Base-by-base conservation (phyloP, 2,113 vertebrate species). In the Stegostoma tigrinum region DNA sequence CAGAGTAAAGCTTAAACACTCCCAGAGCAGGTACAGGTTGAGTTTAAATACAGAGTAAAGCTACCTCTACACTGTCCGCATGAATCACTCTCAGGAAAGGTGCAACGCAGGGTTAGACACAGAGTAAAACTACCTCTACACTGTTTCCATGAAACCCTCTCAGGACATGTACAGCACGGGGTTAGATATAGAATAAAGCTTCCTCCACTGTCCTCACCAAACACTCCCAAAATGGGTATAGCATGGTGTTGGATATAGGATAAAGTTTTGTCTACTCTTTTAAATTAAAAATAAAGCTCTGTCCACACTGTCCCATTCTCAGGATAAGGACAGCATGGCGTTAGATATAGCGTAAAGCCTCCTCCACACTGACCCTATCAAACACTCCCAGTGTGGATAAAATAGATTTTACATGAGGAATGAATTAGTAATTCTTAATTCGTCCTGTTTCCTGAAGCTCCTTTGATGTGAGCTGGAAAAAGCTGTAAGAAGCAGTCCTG, bases 61-160 rank as follows among this genome's bases (percentile, higher is more conserved):
- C 78, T 80, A 34, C 80, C 38, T 83, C 80, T 83, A 83, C 38
- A 83, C 80, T 38, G 34, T 93, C 17, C 72, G 3, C 89, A n/a
- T 93, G 17, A 67, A 66, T 67, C 89, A 93, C 61, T 93, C 15
- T 45, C 89, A 91, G 55, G 34, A 61, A 55, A 91, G 55, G 15
- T 64, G 64, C 17, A 64, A 55, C 30, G 19, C 34, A 4, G 3
- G n/a, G 34, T 34, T 42, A 64, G 61, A n/a, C n/a, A 64, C 55
- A 91, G 87, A n/a, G 55, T 19, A 91, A 91, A 91, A n/a, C 78
- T 80, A n/a, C 78, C 78, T 42, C 78, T 80, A 38, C 78, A 80
- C 78, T n/a, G 15, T 91, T 4, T 5, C 0, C 30, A n/a, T 91
- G 30, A 91, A 64, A 91, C 89, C 66, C 34, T 91, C 3, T 55